Evolutionary conservation across 2,888 invertebrate species (phyloP).

Genomic region (Drosophila longiperda): DNA sequence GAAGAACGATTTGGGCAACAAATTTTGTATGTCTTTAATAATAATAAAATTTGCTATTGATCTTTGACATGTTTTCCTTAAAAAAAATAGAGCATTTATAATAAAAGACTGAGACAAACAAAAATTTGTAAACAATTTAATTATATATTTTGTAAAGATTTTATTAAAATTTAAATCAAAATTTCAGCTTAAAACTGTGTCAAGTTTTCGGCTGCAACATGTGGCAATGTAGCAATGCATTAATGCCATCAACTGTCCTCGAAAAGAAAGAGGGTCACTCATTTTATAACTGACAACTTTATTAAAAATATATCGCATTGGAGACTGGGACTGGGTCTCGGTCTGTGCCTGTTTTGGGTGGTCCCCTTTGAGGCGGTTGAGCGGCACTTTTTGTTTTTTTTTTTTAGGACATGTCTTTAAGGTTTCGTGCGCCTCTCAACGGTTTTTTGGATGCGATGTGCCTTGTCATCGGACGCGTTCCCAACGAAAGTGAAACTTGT

Average conservation of each 20-base stretch:
- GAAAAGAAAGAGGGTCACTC: background rate
- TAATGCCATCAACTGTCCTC: background rate
- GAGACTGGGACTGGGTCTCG: background rate
- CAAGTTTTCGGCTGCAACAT: background rate
- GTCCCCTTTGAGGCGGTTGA: constrained; percentile 26
- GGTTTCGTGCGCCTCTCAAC: constrained; percentile 39
- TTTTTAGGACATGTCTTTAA: constrained; percentile 49
- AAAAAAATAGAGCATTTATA: background rate
- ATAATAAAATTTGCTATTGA: background rate
- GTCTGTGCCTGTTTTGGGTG: constrained; percentile 32
- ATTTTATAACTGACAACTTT: constrained; percentile 67
- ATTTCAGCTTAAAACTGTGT: background rate
- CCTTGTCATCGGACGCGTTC: constrained; percentile 60
- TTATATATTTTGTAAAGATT: background rate
- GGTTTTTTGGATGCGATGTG: constrained; percentile 35
- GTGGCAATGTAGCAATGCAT: background rate
- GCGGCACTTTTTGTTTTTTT: constrained; percentile 13
- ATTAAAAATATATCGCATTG: constrained; percentile 55
- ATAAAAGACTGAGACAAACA: background rate
- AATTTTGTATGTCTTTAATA: constrained; percentile 2
- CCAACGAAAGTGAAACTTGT: constrained; percentile 73
- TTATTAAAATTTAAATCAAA: background rate
- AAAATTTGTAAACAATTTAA: background rate
- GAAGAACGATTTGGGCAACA: constrained; percentile 5
- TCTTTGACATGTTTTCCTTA: background rate